These are phyloP conservation scores for Marisa cornuarietis DNA, from an alignment of 1,140 invertebrate species.

Conservation along the genomic window DNA sequence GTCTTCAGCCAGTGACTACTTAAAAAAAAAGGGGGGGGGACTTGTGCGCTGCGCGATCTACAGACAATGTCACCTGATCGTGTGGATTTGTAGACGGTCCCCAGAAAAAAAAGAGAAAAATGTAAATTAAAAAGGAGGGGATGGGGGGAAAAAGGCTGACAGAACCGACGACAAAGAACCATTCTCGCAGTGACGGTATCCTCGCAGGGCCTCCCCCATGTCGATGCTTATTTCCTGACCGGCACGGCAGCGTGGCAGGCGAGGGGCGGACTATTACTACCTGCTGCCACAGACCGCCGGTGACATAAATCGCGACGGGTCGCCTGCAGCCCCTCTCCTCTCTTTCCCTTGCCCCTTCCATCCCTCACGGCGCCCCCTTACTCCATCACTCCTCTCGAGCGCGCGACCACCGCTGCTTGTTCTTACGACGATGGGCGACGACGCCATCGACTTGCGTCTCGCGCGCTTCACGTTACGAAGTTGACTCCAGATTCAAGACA, in stretches of 20 bases:
- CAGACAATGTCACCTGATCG: constrained; percentile 22
- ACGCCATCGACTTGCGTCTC: no score
- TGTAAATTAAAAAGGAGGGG: no score
- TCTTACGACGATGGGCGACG: neutral
- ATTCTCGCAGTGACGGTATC: neutral
- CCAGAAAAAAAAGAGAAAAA: neutral
- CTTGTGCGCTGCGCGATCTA: constrained; percentile 7
- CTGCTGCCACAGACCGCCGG: constrained; percentile 15
- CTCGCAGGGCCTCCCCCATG: neutral
- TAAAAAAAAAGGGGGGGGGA: neutral
- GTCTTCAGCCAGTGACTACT: no score
- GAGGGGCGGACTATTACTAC: constrained; percentile 19
- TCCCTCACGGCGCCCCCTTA: neutral
- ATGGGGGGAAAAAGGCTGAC: no score
- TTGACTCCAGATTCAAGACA: no score
- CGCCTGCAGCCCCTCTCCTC: neutral
- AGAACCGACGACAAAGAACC: neutral
- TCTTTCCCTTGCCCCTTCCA: neutral
- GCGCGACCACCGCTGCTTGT: neutral
- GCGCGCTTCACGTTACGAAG: no score
- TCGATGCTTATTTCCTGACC: constrained; percentile 16
- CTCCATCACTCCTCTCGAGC: neutral
- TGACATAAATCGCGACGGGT: constrained; percentile 26
- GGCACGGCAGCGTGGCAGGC: constrained; percentile 8
- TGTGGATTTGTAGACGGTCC: constrained; percentile 10